A percentile compares a stretch with the other conserved stretches of the same genome.
Evolutionary conservation across 30 jellyfish, hydroid and myxozoan genomes (phyloP).

Genomic region (Hydractinia symbiolongicarpus): DNA sequence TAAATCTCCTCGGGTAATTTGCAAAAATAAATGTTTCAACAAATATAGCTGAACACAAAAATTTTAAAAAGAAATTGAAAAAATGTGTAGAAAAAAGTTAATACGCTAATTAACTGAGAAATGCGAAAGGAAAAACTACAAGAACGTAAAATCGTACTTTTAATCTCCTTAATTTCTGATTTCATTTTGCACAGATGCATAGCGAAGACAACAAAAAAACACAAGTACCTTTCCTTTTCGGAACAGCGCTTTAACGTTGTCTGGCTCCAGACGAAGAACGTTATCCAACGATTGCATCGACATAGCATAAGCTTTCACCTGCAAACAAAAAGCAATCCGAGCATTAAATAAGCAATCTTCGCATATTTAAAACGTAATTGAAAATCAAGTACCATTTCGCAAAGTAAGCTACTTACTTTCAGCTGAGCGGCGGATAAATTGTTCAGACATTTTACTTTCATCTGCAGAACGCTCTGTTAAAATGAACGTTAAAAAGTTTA

Average conservation of each 20-base stretch:
- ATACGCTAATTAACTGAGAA: no score
- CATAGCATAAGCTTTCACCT: slow-evolving; percentile 60
- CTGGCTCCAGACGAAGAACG: slow-evolving; percentile 51
- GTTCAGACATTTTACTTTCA: slow-evolving; percentile 65
- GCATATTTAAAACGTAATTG: background rate
- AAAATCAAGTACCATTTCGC: background rate
- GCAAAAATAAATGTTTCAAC: no score
- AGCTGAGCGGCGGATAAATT: slow-evolving; percentile 83
- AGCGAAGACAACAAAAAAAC: no score
- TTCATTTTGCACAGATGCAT: no score
- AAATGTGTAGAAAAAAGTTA: no score
- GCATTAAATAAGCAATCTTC: background rate
- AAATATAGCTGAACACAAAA: no score
- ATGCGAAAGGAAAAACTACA: no score
- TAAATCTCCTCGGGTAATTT: no score
- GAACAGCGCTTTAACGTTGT: slow-evolving; percentile 59
- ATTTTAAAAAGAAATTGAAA: no score
- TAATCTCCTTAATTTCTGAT: no score
- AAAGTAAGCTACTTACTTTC: slow-evolving; percentile 22
- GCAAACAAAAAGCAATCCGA: background rate
- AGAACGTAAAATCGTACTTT: no score
- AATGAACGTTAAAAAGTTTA: background rate
- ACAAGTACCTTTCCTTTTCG: slow-evolving; percentile 62
- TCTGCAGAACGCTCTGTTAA: slow-evolving; percentile 36
- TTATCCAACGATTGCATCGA: slow-evolving; percentile 66